Evolutionary conservation across 2,113 vertebrate genomes (phyloP).

Genomic region (Myrmecophaga tridactyla): DNA sequence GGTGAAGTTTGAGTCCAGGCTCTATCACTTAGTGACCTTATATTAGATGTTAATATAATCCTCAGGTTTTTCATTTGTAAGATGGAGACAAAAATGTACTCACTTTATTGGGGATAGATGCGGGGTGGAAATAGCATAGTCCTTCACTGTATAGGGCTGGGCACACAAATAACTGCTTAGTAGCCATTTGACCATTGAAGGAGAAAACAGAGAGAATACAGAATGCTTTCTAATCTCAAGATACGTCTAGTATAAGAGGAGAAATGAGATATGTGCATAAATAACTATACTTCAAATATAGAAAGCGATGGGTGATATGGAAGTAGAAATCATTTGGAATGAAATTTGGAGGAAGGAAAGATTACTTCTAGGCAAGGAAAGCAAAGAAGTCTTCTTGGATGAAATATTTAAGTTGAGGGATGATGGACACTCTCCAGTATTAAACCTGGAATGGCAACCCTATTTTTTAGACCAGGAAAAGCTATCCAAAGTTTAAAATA

Average conservation of each 20-base stretch:
- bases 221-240: neutral
- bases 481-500: neutral
- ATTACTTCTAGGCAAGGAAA: constrained; percentile 30
- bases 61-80: neutral
- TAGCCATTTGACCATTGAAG: neutral
- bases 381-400: neutral
- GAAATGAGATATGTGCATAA: neutral
- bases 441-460: neutral
- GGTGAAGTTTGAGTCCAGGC: neutral
- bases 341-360: constrained; percentile 18
- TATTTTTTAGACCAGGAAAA: neutral
- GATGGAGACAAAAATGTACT: neutral
- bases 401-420: neutral
- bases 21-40: neutral
- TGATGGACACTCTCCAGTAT: neutral
- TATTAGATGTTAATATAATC: neutral
- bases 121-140: neutral
- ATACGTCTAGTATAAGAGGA: neutral
- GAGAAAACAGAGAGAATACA: neutral
- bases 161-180: neutral
- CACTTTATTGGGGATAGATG: neutral
- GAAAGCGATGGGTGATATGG: neutral
- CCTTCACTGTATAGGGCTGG: neutral
- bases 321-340: neutral
- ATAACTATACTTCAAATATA: neutral